Conservation (phyloP, 2,113 vertebrate species). For the Leuciscus idus region DNA sequence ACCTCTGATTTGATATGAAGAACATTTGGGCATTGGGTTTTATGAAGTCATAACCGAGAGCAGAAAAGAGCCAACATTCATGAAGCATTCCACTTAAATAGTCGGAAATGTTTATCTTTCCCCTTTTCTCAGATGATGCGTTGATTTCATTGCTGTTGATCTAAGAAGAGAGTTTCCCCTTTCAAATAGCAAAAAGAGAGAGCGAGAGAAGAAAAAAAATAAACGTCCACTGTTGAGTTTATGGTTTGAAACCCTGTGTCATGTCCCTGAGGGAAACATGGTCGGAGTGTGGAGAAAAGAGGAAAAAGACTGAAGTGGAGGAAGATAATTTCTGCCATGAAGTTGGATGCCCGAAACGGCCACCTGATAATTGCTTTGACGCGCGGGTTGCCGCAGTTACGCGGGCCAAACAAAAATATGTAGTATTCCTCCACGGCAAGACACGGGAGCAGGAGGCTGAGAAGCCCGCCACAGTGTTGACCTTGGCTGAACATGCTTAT, state of each 20-base stretch:
- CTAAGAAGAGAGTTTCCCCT: slow-evolving; percentile 47
- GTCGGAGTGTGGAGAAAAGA: slow-evolving; percentile 39
- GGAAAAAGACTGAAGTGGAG: slow-evolving; percentile 41
- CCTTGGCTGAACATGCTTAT: slow-evolving; percentile 64
- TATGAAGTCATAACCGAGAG: slow-evolving; percentile 59
- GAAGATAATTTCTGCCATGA: slow-evolving; percentile 47
- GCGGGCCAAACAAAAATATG: slow-evolving; percentile 67
- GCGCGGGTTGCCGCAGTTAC: slow-evolving; percentile 67
- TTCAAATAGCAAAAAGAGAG: slow-evolving; percentile 53
- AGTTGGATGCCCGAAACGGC: slow-evolving; percentile 54
- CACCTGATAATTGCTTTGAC: slow-evolving; percentile 65
- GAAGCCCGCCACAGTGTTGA: slow-evolving; percentile 70
- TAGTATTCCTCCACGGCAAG: slow-evolving; percentile 54
- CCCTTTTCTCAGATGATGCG: slow-evolving; percentile 58
- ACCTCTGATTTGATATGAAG: slow-evolving; percentile 35
- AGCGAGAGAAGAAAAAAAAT: slow-evolving; percentile 61
- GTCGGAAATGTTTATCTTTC: slow-evolving; percentile 58
- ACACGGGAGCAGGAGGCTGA: slow-evolving; percentile 50
- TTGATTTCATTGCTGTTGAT: slow-evolving; percentile 60
- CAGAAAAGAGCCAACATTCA: slow-evolving; percentile 44
- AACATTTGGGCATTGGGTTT: slow-evolving; percentile 36
- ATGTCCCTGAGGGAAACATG: slow-evolving; percentile 50
- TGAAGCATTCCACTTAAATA: slow-evolving; percentile 57
- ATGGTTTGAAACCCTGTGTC: slow-evolving; percentile 62
- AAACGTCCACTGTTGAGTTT: slow-evolving; percentile 61